Evolutionary conservation across 2,797 vertebrate genomes (phyloP), one percentile per base, ranked within the genome.

Genomic region (Adrianichthys oophorus): DNA sequence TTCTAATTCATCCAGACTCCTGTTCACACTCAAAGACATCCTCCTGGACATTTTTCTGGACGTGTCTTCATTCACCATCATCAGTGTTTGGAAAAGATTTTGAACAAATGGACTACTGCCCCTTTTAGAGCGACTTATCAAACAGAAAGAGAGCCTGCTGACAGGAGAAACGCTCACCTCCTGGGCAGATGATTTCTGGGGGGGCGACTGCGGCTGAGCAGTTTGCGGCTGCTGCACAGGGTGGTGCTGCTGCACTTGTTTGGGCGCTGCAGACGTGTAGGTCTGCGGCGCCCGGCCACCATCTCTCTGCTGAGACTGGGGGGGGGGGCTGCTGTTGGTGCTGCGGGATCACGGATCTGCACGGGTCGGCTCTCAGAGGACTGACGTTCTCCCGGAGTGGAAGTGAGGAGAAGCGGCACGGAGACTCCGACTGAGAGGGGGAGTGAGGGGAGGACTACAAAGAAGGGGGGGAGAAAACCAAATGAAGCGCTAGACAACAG

Each of bases 321-420:
- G 75, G 41, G 41, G 76, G 81, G 37, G 62, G 42, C 53, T 71
- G 85, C 17, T 68, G 65, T 41, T 76, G 78, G 10, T 69, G 88
- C 48, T 92, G 92, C 62, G 91, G 90, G 55, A 89, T 92, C 56
- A 74, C 87, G 0, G 72, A 42, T 68, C 87, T 88, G 59, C 94
- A 92, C 0, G 94, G 92, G 78, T 96, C 95, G 18, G 91, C 91
- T 66, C 92, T 94, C 19, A 85, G 85, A 24, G 94, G 93, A 67
- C 94, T 94, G 48, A 91, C 52, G 0, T 69, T 65, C 48, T 90
- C 87, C 48, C 65, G 71, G 32, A 53, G 56, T 1, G 74, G 62
- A 47, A 42, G 42, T 0, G 81, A 63, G 46, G 54, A 4, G 23
- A 62, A 84, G 52, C 52, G 64, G 23, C 71, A 71, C 0, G 79